Evolutionary conservation across 2,888 invertebrate genomes (phyloP), one percentile per base, ranked within the genome.

Genomic region (Micropterix aruncella): DNA sequence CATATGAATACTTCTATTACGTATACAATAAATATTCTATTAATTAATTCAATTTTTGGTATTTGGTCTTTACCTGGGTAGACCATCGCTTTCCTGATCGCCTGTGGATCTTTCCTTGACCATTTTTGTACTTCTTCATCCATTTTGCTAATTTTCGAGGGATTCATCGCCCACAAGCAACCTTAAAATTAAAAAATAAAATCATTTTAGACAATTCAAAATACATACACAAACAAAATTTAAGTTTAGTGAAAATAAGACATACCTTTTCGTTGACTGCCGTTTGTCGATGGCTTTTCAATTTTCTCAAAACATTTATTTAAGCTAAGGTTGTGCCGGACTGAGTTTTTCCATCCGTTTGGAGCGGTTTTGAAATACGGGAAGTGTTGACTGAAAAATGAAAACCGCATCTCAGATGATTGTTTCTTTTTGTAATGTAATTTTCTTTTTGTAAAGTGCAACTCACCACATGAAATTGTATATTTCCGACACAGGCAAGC

Each of bases 241-340:
- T n/a, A n/a, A n/a, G n/a, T n/a, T n/a, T n/a, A n/a, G n/a, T n/a
- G n/a, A n/a, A n/a, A n/a, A n/a, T n/a, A n/a, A n/a, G n/a, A n/a
- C n/a, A n/a, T 60, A 67, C 77, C 87, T 64, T 86, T 87, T 52
- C 89, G 74, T 63, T 90, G 88, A 55, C 82, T 80, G 18, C 87
- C 87, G 61, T 87, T 89, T 40, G 86, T 83, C 1, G 87, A 84
- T 0, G 94, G 94, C 55, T 94, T 91, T 59, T 96, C 95, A 50
- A 96, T 94, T 65, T 97, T 97, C 59, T 94, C 94, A 64, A 97
- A 97, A 68, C 96, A 96, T 67, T 97, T 96, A 69, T 97, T 97
- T 54, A 97, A 66, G 52, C 94, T 95, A 53, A 97, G 73, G 70
- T 97, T 97, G 62, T 97, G 97, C 52, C 97, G 75, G 1, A 97